Evolutionary conservation across 1,140 invertebrate species (phyloP), one percentile per base, ranked within the genome.

Genomic region (Philopotamus ludificatus): DNA sequence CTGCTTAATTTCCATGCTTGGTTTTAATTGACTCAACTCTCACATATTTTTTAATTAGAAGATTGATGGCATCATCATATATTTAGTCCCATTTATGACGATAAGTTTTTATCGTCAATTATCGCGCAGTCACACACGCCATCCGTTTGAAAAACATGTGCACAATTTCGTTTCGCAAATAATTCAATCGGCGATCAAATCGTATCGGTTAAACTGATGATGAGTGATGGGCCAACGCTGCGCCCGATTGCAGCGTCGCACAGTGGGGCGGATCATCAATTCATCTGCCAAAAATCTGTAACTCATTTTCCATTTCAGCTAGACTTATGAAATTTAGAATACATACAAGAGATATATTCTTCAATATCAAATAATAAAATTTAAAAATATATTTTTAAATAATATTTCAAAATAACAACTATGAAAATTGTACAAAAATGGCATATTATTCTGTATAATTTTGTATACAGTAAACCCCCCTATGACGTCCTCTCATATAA

Each of bases 1-100:
- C 51, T 57, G 62, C 57, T 68, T 64, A 68, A 64, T 68, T 59
- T 68, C 59, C 66, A 64, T 60, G 66, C 62, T 68, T 63, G 54
- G 47, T 62, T 68, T 68, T 68, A 68, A 68, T 68, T 63, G 62
- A 59, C 66, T 57, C 45, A 42, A 49, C 41, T 49, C 47, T 60
- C 55, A 59, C 44, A 63, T 57, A 28, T 64, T 51, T 68, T 64
- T 60, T 68, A 67, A 63, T 67, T 63, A 63, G 45, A 67, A 58
- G 65, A 67, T 67, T 67, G 65, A 67, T 63, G 44, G 42, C 22
- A 44, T 51, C 64, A 51, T 64, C 25, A 26, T 53, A 18, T 22
- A 26, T 28, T 53, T 53, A 53, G 50, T 53, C 54, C 26, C 54
- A 28, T 28, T 57, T 57, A 42, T 57, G 42, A 42, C 20, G 23